These are phyloP conservation scores for Euphydryas editha DNA, from an alignment of 2,888 invertebrate genomes.

Conservation along the genomic window DNA sequence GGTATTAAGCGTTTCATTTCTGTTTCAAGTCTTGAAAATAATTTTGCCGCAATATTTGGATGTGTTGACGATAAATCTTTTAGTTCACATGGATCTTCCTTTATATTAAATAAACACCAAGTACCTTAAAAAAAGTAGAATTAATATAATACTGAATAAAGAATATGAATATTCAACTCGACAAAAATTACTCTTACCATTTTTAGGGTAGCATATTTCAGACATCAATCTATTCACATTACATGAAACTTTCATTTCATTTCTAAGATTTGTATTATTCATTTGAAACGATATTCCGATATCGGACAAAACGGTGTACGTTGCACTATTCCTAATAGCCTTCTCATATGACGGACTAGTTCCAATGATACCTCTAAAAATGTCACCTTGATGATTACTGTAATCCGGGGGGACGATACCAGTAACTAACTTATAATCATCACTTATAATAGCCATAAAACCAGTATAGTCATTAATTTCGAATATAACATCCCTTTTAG, in stretches of 20 bases:
- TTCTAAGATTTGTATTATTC: slow-evolving; percentile 49
- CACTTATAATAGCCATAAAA: slow-evolving; percentile 58
- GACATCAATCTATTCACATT: slow-evolving; percentile 24
- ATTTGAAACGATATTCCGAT: slow-evolving; percentile 51
- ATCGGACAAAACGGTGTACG: slow-evolving; percentile 54
- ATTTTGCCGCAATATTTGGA: slow-evolving; percentile 53
- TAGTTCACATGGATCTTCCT: slow-evolving; percentile 68
- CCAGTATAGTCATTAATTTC: slow-evolving; percentile 69
- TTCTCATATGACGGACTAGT: slow-evolving; percentile 55
- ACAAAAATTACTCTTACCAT: slow-evolving; percentile 50
- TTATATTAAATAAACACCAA: slow-evolving; percentile 66
- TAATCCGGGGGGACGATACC: slow-evolving; percentile 51
- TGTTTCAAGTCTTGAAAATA: slow-evolving; percentile 49
- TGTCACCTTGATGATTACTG: slow-evolving; percentile 59
- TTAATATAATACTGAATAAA: slow-evolving; percentile 8
- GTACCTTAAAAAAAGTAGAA: slow-evolving; percentile 53
- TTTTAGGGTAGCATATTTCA: slow-evolving; percentile 57
- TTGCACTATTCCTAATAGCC: slow-evolving; percentile 53
- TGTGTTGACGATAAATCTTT: slow-evolving; percentile 55
- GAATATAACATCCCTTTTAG: slow-evolving; percentile 57
- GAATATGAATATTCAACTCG: not conserved
- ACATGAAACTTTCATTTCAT: slow-evolving; percentile 56
- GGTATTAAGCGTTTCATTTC: slow-evolving; percentile 59
- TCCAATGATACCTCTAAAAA: slow-evolving; percentile 60
- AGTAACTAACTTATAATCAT: slow-evolving; percentile 64